Evolutionary conservation across 2,797 vertebrate genomes (phyloP), one percentile per base, ranked within the genome.

Genomic region (Malacoctenus gilli): DNA sequence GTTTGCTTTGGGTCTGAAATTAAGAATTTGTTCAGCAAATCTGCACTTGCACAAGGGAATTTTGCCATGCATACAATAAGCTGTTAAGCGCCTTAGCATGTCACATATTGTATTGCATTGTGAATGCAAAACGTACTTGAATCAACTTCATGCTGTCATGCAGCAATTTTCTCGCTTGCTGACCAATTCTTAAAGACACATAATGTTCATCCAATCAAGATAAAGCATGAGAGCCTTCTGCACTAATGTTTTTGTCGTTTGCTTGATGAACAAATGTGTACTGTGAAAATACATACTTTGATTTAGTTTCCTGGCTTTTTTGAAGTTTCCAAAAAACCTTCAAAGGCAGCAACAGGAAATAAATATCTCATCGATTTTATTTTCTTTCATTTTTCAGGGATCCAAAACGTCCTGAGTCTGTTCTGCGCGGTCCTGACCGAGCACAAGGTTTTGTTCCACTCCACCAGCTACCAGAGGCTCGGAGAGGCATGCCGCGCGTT

Each of bases 391-490:
- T 0, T 89, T 92, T 20, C 83, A 99, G 97, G 97, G 78, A 98
- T 99, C 85, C 97, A 98, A 81, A 97, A 99, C 57, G 96, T 98
- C 47, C 93, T 99, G 42, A 96, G 93, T 85, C 92, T 99, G 30
- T 96, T 98, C 67, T 99, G 95, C 89, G 97, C 97, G 0, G 95
- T 98, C 77, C 92, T 99, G 80, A 98, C 97, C 2, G 97, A 99
- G 85, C 97, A 98, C 85, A 99, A 99, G 72, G 93, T 99, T 91
- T 89, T 99, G 49, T 98, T 99, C 82, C 96, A 99, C 86, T 99
- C 97, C 50, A 93, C 92, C 82, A 99, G 97, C 87, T 98, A 98
- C 88, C 96, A 99, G 91, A 92, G 97, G 77, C 93, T 99, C 5
- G 95, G 92, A 31, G 97, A 99, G 89, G 96, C 97, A 4, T 94